phyloP scores from a whole-genome alignment of 2,888 invertebrate genomes.

The Urechis unicinctus region DNA sequence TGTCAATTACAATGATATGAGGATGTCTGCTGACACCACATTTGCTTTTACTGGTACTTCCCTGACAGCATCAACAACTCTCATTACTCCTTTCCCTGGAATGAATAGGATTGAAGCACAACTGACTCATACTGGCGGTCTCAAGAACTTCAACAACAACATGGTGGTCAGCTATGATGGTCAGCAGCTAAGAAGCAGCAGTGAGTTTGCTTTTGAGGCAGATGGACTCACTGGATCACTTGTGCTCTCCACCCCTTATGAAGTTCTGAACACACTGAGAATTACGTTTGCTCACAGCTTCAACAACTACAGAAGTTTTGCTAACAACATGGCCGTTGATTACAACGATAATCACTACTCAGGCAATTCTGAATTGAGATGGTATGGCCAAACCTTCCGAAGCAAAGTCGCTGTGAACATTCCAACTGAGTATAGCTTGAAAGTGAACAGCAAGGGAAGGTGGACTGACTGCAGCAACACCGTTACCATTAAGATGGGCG shows the following conservation, averaged over 20 bases:
- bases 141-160: slow-evolving; percentile 9
- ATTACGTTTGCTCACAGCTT: not conserved
- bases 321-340: slow-evolving; percentile 5
- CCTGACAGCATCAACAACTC: not conserved
- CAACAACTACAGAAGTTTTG: slow-evolving; percentile 9
- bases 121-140: slow-evolving; percentile 8
- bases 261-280: not conserved
- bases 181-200: not conserved
- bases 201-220: slow-evolving; percentile 2
- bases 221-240: not conserved
- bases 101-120: not conserved
- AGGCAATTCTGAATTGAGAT: slow-evolving; percentile 5
- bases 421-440: slow-evolving; percentile 13
- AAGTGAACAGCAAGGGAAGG: slow-evolving; percentile 12
- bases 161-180: slow-evolving; percentile 8
- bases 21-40: not conserved
- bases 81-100: slow-evolving; percentile 5
- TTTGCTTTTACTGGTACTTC: not conserved
- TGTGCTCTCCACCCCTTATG: not conserved
- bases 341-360: slow-evolving; percentile 8
- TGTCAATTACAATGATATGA: not conserved
- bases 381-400: slow-evolving; percentile 4
- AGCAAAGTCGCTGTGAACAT: slow-evolving; percentile 4
- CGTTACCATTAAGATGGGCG: slow-evolving; percentile 2
- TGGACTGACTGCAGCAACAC: slow-evolving; percentile 11